phyloP scores from a whole-genome alignment of 2,797 vertebrate genomes.

The Champsocephalus gunnari region DNA sequence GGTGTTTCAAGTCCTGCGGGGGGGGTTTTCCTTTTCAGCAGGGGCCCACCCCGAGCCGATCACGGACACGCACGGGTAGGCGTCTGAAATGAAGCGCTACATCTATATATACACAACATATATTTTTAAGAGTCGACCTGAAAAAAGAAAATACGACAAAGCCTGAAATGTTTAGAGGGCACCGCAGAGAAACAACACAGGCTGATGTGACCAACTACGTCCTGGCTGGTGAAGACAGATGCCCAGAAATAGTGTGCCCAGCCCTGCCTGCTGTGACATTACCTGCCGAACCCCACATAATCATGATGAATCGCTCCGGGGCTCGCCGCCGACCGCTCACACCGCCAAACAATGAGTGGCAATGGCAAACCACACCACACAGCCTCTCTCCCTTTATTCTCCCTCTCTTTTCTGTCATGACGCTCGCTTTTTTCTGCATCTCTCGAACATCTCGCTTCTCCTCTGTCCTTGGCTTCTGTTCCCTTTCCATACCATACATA shows the following conservation, averaged over 20 bases:
- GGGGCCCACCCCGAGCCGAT: too few relatives aligned
- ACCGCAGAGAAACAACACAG: slow-evolving; percentile 31
- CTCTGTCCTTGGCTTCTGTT: slow-evolving; percentile 45
- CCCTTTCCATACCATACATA: not conserved
- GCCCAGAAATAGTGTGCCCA: slow-evolving; percentile 65
- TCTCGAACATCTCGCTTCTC: slow-evolving; percentile 26
- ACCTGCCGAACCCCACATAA: slow-evolving; percentile 83
- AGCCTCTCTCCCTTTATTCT: slow-evolving; percentile 56
- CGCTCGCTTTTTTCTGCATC: slow-evolving; percentile 20
- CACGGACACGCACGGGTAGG: too few relatives aligned
- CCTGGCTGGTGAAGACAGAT: slow-evolving; percentile 60
- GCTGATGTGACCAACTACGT: slow-evolving; percentile 45
- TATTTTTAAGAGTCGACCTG: not conserved
- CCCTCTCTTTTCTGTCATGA: slow-evolving; percentile 33
- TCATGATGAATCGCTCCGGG: slow-evolving; percentile 83
- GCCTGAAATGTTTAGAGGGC: slow-evolving; percentile 34
- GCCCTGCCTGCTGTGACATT: slow-evolving; percentile 79
- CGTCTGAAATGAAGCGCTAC: too few relatives aligned
- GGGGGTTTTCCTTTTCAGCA: too few relatives aligned
- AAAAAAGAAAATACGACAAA: not conserved
- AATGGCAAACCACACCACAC: slow-evolving; percentile 60
- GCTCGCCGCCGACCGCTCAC: slow-evolving; percentile 61
- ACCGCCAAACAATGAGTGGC: slow-evolving; percentile 75
- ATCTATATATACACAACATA: not conserved
- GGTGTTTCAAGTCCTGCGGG: too few relatives aligned